Conservation (phyloP, 2,797 vertebrate species). For the Rhodeus uyekii region DNA sequence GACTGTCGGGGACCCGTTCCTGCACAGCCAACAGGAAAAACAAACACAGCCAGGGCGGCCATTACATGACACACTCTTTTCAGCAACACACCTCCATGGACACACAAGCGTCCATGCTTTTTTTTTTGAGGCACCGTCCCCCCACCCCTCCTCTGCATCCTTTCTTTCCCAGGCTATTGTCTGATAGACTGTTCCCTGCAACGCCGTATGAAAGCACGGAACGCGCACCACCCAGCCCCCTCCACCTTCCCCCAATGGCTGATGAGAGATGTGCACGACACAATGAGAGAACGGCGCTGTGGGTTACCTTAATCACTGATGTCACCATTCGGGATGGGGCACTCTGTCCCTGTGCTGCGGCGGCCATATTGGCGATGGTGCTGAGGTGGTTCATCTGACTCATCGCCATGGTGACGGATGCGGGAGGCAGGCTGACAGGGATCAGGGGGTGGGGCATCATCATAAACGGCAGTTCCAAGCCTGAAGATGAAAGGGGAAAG, state of each 20-base stretch:
- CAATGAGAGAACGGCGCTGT: constrained; percentile 58
- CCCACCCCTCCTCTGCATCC: constrained; percentile 40
- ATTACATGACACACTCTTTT: constrained; percentile 51
- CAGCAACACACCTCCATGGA: constrained; percentile 28
- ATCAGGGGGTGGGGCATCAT: constrained; percentile 99
- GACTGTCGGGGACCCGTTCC: constrained; percentile 97
- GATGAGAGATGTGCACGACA: constrained; percentile 57
- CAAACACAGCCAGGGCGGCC: constrained; percentile 55
- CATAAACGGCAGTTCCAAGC: constrained; percentile 99
- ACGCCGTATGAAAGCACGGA: constrained; percentile 40
- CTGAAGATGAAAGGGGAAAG: constrained; percentile 70
- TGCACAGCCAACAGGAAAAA: constrained; percentile 64
- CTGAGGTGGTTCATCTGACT: constrained; percentile 99
- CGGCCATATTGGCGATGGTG: constrained; percentile 99
- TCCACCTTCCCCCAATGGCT: constrained; percentile 43
- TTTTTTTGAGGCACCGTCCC: constrained; percentile 22
- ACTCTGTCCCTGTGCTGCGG: constrained; percentile 96
- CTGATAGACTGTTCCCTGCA: constrained; percentile 43
- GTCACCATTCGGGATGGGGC: constrained; percentile 96
- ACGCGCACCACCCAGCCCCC: constrained; percentile 43
- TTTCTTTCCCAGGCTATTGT: constrained; percentile 55
- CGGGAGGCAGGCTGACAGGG: constrained; percentile 98
- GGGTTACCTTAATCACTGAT: constrained; percentile 97
- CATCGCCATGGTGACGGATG: constrained; percentile 99
- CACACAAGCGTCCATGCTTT: constrained; percentile 23